Evolutionary conservation across 1,140 invertebrate genomes (phyloP), one percentile per base, ranked within the genome.

Genomic region (Zaprionus taronus): DNA sequence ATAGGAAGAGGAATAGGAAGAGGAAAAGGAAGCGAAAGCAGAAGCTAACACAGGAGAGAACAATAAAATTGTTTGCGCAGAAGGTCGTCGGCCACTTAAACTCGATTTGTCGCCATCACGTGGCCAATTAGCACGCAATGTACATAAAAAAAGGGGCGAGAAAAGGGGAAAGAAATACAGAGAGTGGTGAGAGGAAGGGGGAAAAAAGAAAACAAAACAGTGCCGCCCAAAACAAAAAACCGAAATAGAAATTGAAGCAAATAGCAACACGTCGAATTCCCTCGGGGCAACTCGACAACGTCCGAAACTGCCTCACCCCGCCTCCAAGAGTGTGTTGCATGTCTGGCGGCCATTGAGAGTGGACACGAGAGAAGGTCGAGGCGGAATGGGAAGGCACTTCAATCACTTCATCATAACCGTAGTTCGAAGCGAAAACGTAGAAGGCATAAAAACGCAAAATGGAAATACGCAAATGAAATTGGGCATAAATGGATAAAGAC

Each of bases 41-140:
- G 15, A 28, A 56, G 22, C 6, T 26, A 41, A 55, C 22, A n/a
- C 22, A 26, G 20, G 17, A 67, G 26, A 22, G 14, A 56, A 26
- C 47, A 56, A 66, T 56, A 17, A 34, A 58, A 58, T 58, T 57
- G 55, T 38, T 44, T 44, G 38, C 20, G 14, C 28, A 47, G 14
- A 24, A 64, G 56, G 73, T 65, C 20, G 69, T 26, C 36, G 44
- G 55, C 41, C 76, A 79, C 72, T 81, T 81, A 78, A 84, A 79
- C 81, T 84, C 85, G 79, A 90, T 89, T 90, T 90, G 85, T 90
- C 69, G 81, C 79, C 79, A 81, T 90, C 83, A 83, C 75, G 84
- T 90, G 81, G 84, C 81, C 85, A 87, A 87, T 87, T 87, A 89
- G 83, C 85, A 87, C 85, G 84, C 84, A 87, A 83, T 86, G 77